Percentiles rank a stretch among this genome's conserved stretches.
Conservation (phyloP, 2,797 vertebrate species). For the Poliocrania exsul region DNA sequence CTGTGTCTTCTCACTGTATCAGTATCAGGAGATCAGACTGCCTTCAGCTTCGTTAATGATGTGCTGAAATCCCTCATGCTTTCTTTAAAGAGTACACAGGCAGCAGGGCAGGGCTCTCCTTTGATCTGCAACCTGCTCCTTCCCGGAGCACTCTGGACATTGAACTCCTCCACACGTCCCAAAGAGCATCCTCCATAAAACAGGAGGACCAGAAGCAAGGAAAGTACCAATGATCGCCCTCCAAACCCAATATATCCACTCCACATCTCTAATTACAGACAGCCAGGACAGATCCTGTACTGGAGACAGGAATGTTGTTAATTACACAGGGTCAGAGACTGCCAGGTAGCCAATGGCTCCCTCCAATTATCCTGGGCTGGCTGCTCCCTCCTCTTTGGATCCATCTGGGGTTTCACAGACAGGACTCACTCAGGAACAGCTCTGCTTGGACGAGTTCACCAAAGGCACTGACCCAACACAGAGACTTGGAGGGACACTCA, state of each 20-base stretch:
- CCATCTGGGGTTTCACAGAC: neutral
- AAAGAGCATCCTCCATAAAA: neutral
- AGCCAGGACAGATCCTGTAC: neutral
- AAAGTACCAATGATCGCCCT: neutral
- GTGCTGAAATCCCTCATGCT: neutral
- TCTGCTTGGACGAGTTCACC: neutral
- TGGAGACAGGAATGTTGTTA: conserved; percentile 26
- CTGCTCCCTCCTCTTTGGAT: neutral
- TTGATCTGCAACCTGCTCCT: neutral
- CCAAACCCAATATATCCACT: neutral
- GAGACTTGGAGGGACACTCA: neutral
- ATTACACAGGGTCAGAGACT: neutral
- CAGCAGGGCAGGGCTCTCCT: neutral
- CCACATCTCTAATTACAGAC: conserved; percentile 20
- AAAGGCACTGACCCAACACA: neutral
- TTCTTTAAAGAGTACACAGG: neutral
- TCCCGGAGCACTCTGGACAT: neutral
- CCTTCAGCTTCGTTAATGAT: neutral
- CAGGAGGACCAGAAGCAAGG: neutral
- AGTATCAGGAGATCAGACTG: neutral
- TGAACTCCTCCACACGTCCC: neutral
- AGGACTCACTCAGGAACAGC: neutral
- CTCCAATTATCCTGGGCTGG: neutral
- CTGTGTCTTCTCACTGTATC: neutral
- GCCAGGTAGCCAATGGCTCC: neutral